phyloP scores from a whole-genome alignment of 2,888 invertebrate species.

The Sarcophaga variegata region DNA sequence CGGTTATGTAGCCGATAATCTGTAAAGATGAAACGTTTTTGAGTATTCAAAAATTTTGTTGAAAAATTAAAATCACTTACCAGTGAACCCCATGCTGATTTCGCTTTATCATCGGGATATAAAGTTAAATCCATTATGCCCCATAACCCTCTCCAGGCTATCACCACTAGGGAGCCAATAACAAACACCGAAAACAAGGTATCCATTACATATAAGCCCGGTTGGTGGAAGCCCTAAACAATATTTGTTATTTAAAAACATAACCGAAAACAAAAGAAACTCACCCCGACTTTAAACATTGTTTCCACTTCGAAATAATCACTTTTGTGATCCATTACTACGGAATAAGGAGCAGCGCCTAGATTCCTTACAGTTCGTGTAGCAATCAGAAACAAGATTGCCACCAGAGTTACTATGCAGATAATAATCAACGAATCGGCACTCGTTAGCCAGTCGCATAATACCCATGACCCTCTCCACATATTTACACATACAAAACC shows the following conservation, averaged over 20 bases:
- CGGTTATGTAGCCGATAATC: constrained; percentile 87
- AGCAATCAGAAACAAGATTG: constrained; percentile 86
- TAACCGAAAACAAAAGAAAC: constrained; percentile 77
- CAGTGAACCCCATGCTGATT: constrained; percentile 90
- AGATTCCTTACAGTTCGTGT: constrained; percentile 90
- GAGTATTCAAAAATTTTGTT: background rate
- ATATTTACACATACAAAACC: constrained; percentile 92
- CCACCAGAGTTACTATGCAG: constrained; percentile 85
- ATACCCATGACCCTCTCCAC: constrained; percentile 92
- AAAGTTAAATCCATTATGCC: constrained; percentile 90
- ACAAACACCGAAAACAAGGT: constrained; percentile 93
- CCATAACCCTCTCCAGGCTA: constrained; percentile 95
- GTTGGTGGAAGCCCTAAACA: constrained; percentile 87
- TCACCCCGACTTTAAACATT: constrained; percentile 91
- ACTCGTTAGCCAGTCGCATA: constrained; percentile 88
- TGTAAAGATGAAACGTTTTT: constrained; percentile 60
- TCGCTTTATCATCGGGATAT: constrained; percentile 86
- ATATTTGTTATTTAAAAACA: constrained; percentile 18
- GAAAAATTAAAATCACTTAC: constrained; percentile 83
- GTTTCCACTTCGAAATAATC: constrained; percentile 93
- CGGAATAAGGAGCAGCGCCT: constrained; percentile 90
- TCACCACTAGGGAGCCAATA: constrained; percentile 92
- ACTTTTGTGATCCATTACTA: constrained; percentile 88
- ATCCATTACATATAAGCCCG: constrained; percentile 89
- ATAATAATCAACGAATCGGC: constrained; percentile 83